phyloP scores from a whole-genome alignment of 2,888 invertebrate species.

The Cosmia trapezina region DNA sequence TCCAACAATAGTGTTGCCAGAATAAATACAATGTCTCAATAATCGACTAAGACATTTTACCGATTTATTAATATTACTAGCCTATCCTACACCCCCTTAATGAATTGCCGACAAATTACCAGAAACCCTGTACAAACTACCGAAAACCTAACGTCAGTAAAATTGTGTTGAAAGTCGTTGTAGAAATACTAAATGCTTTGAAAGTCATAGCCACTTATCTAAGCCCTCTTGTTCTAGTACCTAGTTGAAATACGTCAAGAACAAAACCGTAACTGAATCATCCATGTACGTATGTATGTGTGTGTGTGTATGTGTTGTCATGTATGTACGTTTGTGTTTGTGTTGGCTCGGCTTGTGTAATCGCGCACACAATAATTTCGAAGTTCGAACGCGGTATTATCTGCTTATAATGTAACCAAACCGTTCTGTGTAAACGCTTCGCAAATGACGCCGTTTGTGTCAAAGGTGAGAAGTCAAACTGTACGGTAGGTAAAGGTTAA shows the following conservation, averaged over 20 bases:
- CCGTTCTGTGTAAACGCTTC: slow-evolving; percentile 10
- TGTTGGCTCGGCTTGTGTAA: slow-evolving; percentile 22
- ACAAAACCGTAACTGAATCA: neutral
- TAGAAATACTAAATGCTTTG: neutral
- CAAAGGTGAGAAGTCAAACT: slow-evolving; percentile 33
- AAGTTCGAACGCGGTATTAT: slow-evolving; percentile 37
- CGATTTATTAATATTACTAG: too few relatives aligned
- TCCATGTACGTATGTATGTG: neutral
- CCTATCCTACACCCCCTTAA: too few relatives aligned
- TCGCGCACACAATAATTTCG: slow-evolving; percentile 32
- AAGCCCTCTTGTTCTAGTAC: neutral
- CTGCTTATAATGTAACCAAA: slow-evolving; percentile 23
- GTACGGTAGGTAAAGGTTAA: neutral
- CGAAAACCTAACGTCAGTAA: neutral
- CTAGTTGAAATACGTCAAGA: neutral
- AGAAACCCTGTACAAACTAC: neutral
- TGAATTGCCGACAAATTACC: too few relatives aligned
- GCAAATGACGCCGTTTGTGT: slow-evolving; percentile 1
- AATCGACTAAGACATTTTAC: too few relatives aligned
- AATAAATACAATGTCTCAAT: too few relatives aligned
- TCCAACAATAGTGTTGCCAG: too few relatives aligned
- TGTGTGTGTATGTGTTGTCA: neutral
- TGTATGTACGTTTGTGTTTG: slow-evolving; percentile 13
- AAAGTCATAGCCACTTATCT: neutral
- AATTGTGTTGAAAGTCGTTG: neutral